Evolutionary conservation across 2,113 vertebrate species (phyloP), one percentile per base, ranked within the genome.

Genomic region (Nipponia nippon): DNA sequence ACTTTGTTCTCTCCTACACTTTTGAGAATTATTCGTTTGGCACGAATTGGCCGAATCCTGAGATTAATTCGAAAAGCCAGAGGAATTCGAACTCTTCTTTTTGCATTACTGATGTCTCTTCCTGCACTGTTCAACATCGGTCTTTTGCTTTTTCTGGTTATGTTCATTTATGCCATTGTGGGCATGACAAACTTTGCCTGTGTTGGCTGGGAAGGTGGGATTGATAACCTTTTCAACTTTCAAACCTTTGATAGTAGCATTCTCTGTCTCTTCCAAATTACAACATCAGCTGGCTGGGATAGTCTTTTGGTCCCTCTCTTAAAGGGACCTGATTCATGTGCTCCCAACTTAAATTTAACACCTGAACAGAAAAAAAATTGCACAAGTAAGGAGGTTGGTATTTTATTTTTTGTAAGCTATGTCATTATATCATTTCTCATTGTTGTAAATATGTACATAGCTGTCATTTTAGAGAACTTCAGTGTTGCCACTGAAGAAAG

Each of bases 371-470:
- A 92, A 36, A 97, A 93, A 9, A 98, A 95, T 91, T 99, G 98
- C 25, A 95, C 98, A 34, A 98, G 97, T 91, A 97, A 92, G 1
- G 86, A 91, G 0, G 70, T 99, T 78, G 99, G 99, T 71, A 99
- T 99, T 36, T 80, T 98, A 2, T 99, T 99, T 97, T 99, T 99
- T 36, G 99, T 99, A 52, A 99, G 99, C 75, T 99, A 99, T 90
- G 98, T 99, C 72, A 99, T 99, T 56, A 99, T 99, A 87, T 99
- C 99, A 0, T 99, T 99, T 72, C 99, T 99, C 79, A 99, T 99
- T 21, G 99, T 99, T 29, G 99, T 99, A 42, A 99, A 99, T 90
- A 99, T 99, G 99, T 99, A 99, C 59, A 99, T 99, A 66, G 99
- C 99, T 36, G 99, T 99, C 93, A 99, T 99, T 94, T 96, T 99